These are phyloP conservation scores for Brachionus asplanchnoidis DNA, from an alignment of 1,140 invertebrate species.

Conservation along the genomic window DNA sequence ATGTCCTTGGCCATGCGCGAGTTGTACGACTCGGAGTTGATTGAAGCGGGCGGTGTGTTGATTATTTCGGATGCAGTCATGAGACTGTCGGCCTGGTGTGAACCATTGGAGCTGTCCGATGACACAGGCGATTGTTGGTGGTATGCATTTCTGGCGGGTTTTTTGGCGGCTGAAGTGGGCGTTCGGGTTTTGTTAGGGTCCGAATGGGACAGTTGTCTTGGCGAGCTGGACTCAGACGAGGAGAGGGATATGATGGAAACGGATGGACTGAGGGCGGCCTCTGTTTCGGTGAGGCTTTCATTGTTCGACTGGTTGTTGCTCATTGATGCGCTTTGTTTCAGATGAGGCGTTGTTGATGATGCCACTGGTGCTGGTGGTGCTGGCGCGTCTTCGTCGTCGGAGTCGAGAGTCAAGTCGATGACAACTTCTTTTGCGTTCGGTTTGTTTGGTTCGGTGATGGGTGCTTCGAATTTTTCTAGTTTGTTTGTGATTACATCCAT, in stretches of 20 bases:
- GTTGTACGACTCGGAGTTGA: background rate
- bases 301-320: background rate
- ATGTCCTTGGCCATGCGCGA: background rate
- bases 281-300: background rate
- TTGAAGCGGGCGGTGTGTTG: constrained; percentile 1
- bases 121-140: background rate
- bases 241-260: background rate
- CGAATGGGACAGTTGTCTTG: background rate
- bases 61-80: background rate
- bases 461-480: background rate
- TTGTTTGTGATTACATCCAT: background rate
- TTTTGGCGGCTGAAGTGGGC: background rate
- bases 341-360: background rate
- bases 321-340: background rate
- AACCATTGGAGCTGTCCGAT: background rate
- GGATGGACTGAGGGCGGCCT: background rate
- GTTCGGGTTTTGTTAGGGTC: background rate
- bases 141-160: background rate
- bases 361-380: background rate
- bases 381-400: background rate
- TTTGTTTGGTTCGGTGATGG: background rate
- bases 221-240: background rate
- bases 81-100: background rate
- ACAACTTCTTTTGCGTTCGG: background rate
- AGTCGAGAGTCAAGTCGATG: constrained; percentile 27